Evolutionary conservation across 2,113 vertebrate species (phyloP).

Genomic region (Myiozetetes cayanensis): DNA sequence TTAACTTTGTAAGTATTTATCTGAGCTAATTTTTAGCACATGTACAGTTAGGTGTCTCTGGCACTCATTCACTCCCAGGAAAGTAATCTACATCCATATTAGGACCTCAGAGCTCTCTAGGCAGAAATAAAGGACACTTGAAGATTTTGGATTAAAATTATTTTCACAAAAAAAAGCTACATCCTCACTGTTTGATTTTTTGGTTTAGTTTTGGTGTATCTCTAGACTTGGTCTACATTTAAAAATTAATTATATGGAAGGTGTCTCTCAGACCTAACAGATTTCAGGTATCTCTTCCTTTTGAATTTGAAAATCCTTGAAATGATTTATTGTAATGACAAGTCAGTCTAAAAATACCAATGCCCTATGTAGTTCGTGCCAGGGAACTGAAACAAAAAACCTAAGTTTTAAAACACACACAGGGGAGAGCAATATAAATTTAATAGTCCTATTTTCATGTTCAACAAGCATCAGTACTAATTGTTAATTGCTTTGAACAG

Average conservation of each 20-base stretch:
- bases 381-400: neutral
- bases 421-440: neutral
- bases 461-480: neutral
- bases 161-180: neutral
- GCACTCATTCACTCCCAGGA: neutral
- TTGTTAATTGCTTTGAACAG: neutral
- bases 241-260: neutral
- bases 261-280: neutral
- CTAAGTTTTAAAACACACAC: neutral
- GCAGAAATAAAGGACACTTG: neutral
- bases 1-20: neutral
- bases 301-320: neutral
- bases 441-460: neutral
- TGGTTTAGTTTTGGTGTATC: neutral
- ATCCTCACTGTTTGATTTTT: neutral
- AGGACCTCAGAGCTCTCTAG: neutral
- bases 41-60: neutral
- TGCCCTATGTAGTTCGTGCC: neutral
- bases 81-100: neutral
- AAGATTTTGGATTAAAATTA: neutral
- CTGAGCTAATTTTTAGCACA: neutral
- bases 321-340: neutral
- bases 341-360: neutral
- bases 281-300: neutral
- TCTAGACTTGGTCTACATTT: neutral